Conservation (phyloP, 92 coral and sea anemone species). For the Palythoa grandiflora region DNA sequence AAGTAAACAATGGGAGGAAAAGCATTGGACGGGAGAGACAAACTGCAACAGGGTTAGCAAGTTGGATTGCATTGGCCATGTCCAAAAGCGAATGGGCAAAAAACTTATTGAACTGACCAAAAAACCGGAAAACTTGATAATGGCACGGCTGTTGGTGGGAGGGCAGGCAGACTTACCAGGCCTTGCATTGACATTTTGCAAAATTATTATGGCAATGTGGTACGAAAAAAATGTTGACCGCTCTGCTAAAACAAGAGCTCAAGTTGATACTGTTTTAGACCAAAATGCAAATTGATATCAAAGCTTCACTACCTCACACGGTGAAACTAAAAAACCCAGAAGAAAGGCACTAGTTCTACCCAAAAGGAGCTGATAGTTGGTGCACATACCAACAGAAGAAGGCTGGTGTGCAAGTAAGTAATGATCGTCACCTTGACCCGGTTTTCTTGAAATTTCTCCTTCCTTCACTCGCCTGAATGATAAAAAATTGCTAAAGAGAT, state of each 20-base stretch:
- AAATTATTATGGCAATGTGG: conserved; percentile 26
- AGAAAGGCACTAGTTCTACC: no score
- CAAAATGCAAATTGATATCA: neutral
- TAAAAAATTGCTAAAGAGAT: conserved; percentile 41
- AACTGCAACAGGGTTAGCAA: conserved; percentile 42
- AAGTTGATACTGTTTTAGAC: neutral
- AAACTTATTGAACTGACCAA: conserved; percentile 38
- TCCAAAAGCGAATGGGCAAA: neutral
- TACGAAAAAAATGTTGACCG: conserved; percentile 14
- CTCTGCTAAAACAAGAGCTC: conserved; percentile 18
- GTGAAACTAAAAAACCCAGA: no score
- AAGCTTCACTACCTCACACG: no score
- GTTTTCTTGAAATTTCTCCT: neutral
- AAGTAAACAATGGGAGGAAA: conserved; percentile 38
- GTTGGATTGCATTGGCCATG: conserved; percentile 52
- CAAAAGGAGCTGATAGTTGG: no score
- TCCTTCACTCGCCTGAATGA: conserved; percentile 50
- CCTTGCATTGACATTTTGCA: conserved; percentile 14
- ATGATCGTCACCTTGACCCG: no score
- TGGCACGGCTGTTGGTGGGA: conserved; percentile 45
- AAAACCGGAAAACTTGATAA: conserved; percentile 28
- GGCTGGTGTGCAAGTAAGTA: no score
- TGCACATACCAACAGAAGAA: no score
- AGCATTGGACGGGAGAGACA: conserved; percentile 26
- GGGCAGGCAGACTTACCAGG: conserved; percentile 23